Base-by-base conservation (phyloP, 2,888 invertebrate species). In the Seira ritae region DNA sequence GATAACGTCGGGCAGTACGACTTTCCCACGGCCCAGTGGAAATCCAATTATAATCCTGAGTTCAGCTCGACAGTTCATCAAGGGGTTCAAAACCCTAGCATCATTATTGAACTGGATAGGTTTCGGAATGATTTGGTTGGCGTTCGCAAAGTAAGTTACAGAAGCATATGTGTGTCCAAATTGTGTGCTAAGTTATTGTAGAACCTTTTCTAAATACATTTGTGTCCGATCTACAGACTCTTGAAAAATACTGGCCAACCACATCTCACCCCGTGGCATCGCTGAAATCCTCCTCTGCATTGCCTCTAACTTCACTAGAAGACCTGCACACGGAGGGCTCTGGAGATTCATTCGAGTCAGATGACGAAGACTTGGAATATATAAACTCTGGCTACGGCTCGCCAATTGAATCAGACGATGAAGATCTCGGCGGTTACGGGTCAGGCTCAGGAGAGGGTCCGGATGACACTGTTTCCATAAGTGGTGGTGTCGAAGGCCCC, bases 201-300 rank as follows among this genome's bases (percentile, higher is more conserved):
- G 23, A 22, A 73, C 60, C 50, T 15, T 12, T 15, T 12, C 6
- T 70, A 46, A 70, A n/a, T 17, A 55, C 20, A 50, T 22, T 24
- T 46, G 31, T 66, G n/a, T n/a, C n/a, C n/a, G n/a, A n/a, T 19
- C 55, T 3, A 60, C 50, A 83, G 83, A n/a, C 60, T 1, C 69
- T 83, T 1, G 83, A 83, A 62, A 72, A 83, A 31, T 83, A 15
- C 50, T 83, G 83, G 83, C 83, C 83, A 4, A 72, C 77, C 15
- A 31, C 62, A 20, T 62, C 62, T 20, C 50, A 50, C 20, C 17
- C 78, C 3, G 17, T 37, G 66, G 24, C 20, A 17, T 42, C 65
- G 0, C 65, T n/a, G 2, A 62, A 62, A 20, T 62, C 62, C 2
- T 62, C 62, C 20, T 19, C 62, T 24, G 71, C 78, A 1, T 17